Conservation (phyloP, 1,140 invertebrate genomes). For the Homalodisca vitripennis region DNA sequence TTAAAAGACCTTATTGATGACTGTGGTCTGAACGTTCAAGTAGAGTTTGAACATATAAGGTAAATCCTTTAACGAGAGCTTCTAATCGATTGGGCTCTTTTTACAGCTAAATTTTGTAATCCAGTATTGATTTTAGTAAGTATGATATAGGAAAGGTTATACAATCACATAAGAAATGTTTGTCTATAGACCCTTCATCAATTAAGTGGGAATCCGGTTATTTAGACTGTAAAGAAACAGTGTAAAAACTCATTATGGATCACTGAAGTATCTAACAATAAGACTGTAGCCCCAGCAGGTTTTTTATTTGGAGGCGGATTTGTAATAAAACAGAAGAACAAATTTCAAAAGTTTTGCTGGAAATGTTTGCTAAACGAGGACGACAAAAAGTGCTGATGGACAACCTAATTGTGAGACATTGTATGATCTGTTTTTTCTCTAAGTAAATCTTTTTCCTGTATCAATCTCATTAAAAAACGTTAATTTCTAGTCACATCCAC, state of each 20-base stretch:
- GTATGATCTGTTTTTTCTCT: no score
- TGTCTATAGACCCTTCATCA: neutral
- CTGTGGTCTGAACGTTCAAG: neutral
- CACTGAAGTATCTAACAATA: neutral
- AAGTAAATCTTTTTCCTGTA: no score
- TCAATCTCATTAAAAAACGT: no score
- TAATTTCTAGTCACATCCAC: no score
- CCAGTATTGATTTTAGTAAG: neutral
- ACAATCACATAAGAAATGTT: neutral
- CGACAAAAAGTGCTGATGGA: neutral
- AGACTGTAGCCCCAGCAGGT: neutral
- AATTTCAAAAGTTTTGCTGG: neutral
- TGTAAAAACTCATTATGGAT: neutral
- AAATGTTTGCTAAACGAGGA: neutral
- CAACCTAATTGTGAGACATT: no score
- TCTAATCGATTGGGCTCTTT: neutral
- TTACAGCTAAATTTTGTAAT: neutral
- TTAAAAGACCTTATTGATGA: neutral
- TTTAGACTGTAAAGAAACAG: neutral
- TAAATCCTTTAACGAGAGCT: neutral
- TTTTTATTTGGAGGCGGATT: neutral
- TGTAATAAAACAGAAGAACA: neutral
- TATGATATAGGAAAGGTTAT: neutral
- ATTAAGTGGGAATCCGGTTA: neutral
- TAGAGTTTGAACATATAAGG: neutral